Evolutionary conservation across 2,113 vertebrate species (phyloP), one percentile per base, ranked within the genome.

Genomic region (Arizona elegans): DNA sequence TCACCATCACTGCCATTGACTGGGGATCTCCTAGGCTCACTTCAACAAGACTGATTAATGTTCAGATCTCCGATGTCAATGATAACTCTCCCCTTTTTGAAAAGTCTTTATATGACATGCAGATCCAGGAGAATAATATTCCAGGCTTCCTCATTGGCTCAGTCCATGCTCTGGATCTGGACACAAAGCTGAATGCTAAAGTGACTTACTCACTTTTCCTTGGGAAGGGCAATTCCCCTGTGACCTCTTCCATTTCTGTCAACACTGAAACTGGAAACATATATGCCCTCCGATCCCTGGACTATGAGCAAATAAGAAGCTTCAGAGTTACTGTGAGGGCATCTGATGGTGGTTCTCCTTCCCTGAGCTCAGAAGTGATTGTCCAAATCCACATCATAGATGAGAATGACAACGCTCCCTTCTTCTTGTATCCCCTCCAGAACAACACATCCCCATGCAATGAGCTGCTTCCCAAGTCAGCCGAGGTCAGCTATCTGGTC

Each of bases 1-100:
- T 98, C 94, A 97, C 97, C 6, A 88, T 98, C 86, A 95, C 94
- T 33, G 97, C 97, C 5, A 95, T 94, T 87, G 98, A 98, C 87
- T 94, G 94, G 8, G 98, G 98, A 62, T 97, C 92, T 59, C 97
- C 98, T 2, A 91, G 94, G 24, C 94, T 98, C 29, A 94, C 96
- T 33, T 96, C 97, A 13, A 96, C 95, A 90, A 97, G 96, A 88
- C 87, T 95, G 0, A 94, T 98, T 56, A 91, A 92, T 15, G 92
- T 98, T 12, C 38, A 59, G 70, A 56, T 91, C 15, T 86, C 81
- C 0, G 96, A 96, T 75, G 81, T 96, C 5, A 96, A 96, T 54
- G 95, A 96, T 50, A 96, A 96, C 56, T 2, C 91, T 24, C 96
- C 96, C 2, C 38, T 56, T 19, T 95, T 95, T 47, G 54, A 52